Percentiles rank a stretch among this genome's conserved stretches.
phyloP scores from a whole-genome alignment of 2,888 invertebrate species.

The Malthinus seriepunctatus region DNA sequence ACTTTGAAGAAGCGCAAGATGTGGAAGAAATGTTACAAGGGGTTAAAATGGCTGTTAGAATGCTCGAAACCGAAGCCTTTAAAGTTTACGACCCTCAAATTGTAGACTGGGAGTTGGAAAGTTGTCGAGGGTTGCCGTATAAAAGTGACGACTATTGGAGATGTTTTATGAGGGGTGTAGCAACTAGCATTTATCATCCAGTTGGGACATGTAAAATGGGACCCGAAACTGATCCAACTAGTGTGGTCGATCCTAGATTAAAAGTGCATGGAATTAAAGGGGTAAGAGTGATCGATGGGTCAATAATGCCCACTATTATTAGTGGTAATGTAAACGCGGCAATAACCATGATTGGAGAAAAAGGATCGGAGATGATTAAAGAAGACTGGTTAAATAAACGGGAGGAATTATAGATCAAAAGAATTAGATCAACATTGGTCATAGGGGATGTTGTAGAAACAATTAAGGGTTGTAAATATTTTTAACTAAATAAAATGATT shows the following conservation, averaged over 20 bases:
- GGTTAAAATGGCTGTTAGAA: slow-evolving; percentile 51
- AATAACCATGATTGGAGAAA: slow-evolving; percentile 55
- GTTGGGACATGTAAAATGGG: slow-evolving; percentile 69
- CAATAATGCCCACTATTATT: slow-evolving; percentile 76
- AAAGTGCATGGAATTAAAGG: slow-evolving; percentile 67
- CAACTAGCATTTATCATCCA: slow-evolving; percentile 31
- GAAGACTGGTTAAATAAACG: slow-evolving; percentile 42
- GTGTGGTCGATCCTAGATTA: slow-evolving; percentile 72
- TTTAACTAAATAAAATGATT: too few relatives aligned
- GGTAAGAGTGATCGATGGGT: slow-evolving; percentile 77
- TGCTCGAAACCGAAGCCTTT: slow-evolving; percentile 54
- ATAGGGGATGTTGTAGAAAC: too few relatives aligned
- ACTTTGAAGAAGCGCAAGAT: slow-evolving; percentile 59
- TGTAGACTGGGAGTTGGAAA: slow-evolving; percentile 45
- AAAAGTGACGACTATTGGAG: slow-evolving; percentile 58
- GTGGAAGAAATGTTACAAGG: slow-evolving; percentile 57
- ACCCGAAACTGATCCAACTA: slow-evolving; percentile 70
- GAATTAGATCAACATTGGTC: too few relatives aligned
- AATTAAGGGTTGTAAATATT: too few relatives aligned
- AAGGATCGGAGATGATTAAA: slow-evolving; percentile 56
- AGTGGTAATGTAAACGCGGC: slow-evolving; percentile 63
- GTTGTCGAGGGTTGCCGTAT: slow-evolving; percentile 43
- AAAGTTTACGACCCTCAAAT: slow-evolving; percentile 48
- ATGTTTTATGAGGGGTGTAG: slow-evolving; percentile 50
- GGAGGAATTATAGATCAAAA: slow-evolving; percentile 9